These are phyloP conservation scores for Ailurus styani DNA, from an alignment of 2,113 vertebrate species.

Conservation along the genomic window DNA sequence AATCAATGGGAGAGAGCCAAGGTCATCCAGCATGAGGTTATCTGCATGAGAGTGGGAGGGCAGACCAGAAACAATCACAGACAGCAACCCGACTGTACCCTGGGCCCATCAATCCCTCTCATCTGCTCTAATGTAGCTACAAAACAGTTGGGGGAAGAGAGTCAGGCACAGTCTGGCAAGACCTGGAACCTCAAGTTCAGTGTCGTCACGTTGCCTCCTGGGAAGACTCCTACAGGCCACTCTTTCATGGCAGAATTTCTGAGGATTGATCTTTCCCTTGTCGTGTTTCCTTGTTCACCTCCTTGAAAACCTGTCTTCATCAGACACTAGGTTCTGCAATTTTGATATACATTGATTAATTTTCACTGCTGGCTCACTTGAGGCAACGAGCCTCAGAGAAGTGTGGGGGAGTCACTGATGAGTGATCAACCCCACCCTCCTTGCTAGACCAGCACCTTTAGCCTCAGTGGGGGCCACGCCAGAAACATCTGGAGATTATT, in stretches of 20 bases:
- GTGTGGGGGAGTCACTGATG: not conserved
- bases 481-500: slow-evolving; percentile 43
- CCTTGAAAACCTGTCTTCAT: not conserved
- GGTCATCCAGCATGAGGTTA: slow-evolving; percentile 15
- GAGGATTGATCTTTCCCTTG: not conserved
- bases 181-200: not conserved
- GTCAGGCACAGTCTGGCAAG: not conserved
- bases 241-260: not conserved
- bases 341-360: not conserved
- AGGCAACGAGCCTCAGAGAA: slow-evolving; percentile 19
- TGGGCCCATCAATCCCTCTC: not conserved
- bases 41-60: not conserved
- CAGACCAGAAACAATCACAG: not conserved
- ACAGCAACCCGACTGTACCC: not conserved
- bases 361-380: not conserved
- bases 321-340: not conserved
- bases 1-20: slow-evolving; percentile 54
- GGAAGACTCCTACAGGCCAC: not conserved
- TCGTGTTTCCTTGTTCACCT: not conserved
- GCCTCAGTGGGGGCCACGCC: not conserved
- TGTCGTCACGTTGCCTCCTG: not conserved
- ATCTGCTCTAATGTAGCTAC: not conserved
- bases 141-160: not conserved
- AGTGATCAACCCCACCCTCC: not conserved
- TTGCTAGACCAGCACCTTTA: not conserved